Evolutionary conservation across 2,888 invertebrate genomes (phyloP).

Genomic region (Lucinisca nassula): DNA sequence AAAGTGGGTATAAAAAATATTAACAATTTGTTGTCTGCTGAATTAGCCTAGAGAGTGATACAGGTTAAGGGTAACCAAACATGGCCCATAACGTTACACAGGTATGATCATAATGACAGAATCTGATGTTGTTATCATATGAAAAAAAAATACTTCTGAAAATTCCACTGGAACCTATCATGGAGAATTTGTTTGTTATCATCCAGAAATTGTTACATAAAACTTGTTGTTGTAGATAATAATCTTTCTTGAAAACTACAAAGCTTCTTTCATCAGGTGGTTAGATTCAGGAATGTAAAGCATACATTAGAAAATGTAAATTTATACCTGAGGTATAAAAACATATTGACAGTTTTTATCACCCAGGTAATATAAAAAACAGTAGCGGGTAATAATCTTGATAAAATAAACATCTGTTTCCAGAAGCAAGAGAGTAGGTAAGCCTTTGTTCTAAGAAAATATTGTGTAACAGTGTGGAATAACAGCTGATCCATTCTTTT

Average conservation of each 20-base stretch:
- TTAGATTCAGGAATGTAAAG: neutral
- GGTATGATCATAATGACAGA: no score
- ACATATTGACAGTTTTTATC: conserved; percentile 11
- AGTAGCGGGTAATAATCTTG: neutral
- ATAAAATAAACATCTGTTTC: conserved; percentile 4
- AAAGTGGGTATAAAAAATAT: no score
- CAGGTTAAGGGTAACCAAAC: no score
- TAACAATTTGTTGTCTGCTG: no score
- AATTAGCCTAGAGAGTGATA: no score
- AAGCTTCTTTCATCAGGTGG: neutral
- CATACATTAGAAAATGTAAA: neutral
- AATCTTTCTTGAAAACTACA: no score
- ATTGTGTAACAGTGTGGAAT: no score
- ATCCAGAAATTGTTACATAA: neutral
- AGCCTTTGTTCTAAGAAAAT: neutral
- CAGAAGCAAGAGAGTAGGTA: neutral
- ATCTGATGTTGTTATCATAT: no score
- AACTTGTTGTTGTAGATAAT: no score
- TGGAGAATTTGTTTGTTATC: neutral
- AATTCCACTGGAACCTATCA: neutral
- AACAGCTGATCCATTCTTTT: no score
- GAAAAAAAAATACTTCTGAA: neutral
- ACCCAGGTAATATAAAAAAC: conserved; percentile 3
- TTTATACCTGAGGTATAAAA: neutral
- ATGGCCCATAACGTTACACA: no score